A percentile compares a stretch with the other conserved stretches of the same genome.
phyloP scores from a whole-genome alignment of 2,797 vertebrate species.

The Ispidina picta region DNA sequence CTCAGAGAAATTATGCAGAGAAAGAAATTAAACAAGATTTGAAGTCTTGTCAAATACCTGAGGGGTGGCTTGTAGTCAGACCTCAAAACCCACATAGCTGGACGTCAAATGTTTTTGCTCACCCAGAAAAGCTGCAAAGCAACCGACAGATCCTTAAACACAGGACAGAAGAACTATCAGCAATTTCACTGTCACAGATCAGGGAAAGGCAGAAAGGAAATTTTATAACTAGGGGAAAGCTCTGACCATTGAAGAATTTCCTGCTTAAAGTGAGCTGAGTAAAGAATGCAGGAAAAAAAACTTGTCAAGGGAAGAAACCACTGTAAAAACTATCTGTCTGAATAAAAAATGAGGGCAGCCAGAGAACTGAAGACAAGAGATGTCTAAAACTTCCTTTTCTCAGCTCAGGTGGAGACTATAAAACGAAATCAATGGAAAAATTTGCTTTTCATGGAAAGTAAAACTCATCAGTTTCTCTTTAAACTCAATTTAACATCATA shows the following conservation, averaged over 20 bases:
- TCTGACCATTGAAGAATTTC: neutral
- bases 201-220: neutral
- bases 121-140: neutral
- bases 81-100: neutral
- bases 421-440: neutral
- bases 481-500: neutral
- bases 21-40: neutral
- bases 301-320: neutral
- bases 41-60: neutral
- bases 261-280: neutral
- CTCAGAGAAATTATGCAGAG: neutral
- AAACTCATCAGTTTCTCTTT: neutral
- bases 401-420: neutral
- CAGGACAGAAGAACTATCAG: neutral
- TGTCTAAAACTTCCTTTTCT: neutral
- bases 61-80: neutral
- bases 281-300: neutral
- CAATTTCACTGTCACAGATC: neutral
- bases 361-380: neutral
- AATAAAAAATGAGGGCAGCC: neutral
- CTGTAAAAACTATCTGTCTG: neutral
- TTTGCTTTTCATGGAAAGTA: neutral
- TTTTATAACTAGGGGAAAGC: neutral
- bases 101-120: neutral
- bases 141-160: neutral